A percentile compares a stretch with the other conserved stretches of the same genome.
phyloP scores from a whole-genome alignment of 2,888 invertebrate genomes.

The Sicus ferrugineus region DNA sequence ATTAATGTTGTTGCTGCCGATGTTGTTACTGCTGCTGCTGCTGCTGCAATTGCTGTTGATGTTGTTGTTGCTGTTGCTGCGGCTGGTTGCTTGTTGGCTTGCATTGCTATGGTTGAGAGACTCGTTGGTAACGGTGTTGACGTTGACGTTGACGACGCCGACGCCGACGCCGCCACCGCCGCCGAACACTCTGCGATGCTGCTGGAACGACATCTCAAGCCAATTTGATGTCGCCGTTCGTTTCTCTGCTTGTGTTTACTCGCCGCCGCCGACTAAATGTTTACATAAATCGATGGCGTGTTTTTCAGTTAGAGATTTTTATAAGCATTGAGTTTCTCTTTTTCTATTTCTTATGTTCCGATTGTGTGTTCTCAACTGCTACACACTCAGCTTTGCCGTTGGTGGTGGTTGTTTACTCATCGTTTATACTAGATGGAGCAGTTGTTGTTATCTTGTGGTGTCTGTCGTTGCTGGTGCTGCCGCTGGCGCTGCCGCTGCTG shows the following conservation, averaged over 20 bases:
- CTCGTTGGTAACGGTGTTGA: neutral
- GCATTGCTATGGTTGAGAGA: slow-evolving; percentile 23
- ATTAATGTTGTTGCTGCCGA: slow-evolving; percentile 26
- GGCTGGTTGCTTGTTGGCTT: slow-evolving; percentile 34
- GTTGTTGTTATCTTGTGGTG: slow-evolving; percentile 34
- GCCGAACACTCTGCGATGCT: slow-evolving; percentile 52
- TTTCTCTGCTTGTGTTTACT: neutral
- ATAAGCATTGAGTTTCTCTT: too few species aligned
- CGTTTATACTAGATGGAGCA: too few species aligned
- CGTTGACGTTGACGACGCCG: slow-evolving; percentile 1
- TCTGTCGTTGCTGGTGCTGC: slow-evolving; percentile 21
- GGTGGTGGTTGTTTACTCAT: too few species aligned
- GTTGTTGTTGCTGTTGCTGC: too few species aligned
- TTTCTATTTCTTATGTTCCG: too few species aligned
- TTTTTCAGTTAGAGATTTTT: too few species aligned
- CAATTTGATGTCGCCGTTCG: too few species aligned
- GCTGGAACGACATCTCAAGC: slow-evolving; percentile 45
- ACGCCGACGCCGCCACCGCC: slow-evolving; percentile 44
- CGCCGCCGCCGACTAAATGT: too few species aligned
- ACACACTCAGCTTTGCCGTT: slow-evolving; percentile 2
- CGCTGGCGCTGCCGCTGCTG: neutral
- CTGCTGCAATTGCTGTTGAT: slow-evolving; percentile 35
- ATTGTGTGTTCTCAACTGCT: too few species aligned
- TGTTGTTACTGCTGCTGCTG: slow-evolving; percentile 39
- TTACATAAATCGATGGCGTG: too few species aligned